These are phyloP conservation scores for Fundulus diaphanus DNA, from an alignment of 2,797 vertebrate genomes.

Conservation along the genomic window DNA sequence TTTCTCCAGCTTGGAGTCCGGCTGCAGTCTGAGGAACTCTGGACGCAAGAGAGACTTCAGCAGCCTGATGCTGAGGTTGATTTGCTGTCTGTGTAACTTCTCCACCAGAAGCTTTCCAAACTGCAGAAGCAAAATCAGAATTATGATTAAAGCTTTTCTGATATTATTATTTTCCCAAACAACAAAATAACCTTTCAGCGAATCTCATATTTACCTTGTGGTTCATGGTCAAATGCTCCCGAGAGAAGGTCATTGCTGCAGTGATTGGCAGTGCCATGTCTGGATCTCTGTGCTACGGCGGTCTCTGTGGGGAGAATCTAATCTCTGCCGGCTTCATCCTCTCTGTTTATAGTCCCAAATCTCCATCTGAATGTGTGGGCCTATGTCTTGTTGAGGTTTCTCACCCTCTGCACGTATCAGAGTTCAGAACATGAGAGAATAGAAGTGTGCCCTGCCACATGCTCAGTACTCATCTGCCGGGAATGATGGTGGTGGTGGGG, in stretches of 20 bases:
- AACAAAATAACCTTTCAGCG: not conserved
- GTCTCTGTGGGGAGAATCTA: slow-evolving; percentile 73
- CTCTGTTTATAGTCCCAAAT: slow-evolving; percentile 84
- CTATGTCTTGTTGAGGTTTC: slow-evolving; percentile 80
- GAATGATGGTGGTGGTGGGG: slow-evolving; percentile 40
- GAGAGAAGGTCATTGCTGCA: slow-evolving; percentile 52
- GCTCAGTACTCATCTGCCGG: slow-evolving; percentile 34
- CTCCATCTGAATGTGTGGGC: slow-evolving; percentile 87
- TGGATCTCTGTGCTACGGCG: slow-evolving; percentile 69
- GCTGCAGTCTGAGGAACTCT: slow-evolving; percentile 77
- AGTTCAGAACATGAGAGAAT: slow-evolving; percentile 10
- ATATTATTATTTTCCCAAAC: not conserved
- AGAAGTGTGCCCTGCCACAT: slow-evolving; percentile 26
- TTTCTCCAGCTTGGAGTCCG: slow-evolving; percentile 83
- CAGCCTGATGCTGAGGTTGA: slow-evolving; percentile 77
- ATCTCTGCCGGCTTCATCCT: slow-evolving; percentile 53
- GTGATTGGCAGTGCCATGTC: slow-evolving; percentile 79
- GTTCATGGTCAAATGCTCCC: slow-evolving; percentile 65
- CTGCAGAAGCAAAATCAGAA: slow-evolving; percentile 64
- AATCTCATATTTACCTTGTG: slow-evolving; percentile 44
- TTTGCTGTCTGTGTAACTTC: slow-evolving; percentile 78
- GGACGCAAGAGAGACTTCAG: slow-evolving; percentile 82
- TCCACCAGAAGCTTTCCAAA: slow-evolving; percentile 83
- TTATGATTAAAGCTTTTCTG: slow-evolving; percentile 34
- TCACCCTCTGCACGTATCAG: slow-evolving; percentile 89